Percentiles rank a stretch among this genome's conserved stretches.
Conservation (phyloP, 2,888 invertebrate species). For the Callimorpha dominula region DNA sequence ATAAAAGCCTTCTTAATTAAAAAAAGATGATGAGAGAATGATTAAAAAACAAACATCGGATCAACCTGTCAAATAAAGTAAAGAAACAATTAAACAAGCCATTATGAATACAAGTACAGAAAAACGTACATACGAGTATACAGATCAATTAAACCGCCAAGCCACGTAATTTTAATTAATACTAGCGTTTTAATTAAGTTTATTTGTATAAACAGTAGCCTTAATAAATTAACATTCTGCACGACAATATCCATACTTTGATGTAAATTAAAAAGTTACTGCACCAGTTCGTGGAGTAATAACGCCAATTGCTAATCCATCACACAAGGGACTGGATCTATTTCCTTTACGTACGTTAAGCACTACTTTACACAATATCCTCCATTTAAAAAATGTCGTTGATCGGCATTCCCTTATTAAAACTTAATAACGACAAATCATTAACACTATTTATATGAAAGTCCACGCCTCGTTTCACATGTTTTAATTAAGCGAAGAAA, state of each 20-base stretch:
- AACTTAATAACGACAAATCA: slow-evolving; percentile 52
- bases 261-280: slow-evolving; percentile 19
- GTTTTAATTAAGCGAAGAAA: slow-evolving; percentile 69
- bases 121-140: slow-evolving; percentile 28
- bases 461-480: slow-evolving; percentile 64
- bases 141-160: not conserved
- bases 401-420: slow-evolving; percentile 35
- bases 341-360: slow-evolving; percentile 14
- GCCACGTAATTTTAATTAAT: slow-evolving; percentile 9
- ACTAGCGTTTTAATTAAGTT: slow-evolving; percentile 14
- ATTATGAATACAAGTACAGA: slow-evolving; percentile 6
- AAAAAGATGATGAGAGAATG: not conserved
- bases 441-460: slow-evolving; percentile 54
- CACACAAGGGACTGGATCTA: slow-evolving; percentile 9
- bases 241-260: slow-evolving; percentile 23
- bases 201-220: slow-evolving; percentile 16
- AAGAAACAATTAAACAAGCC: not conserved
- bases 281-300: slow-evolving; percentile 14
- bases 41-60: not conserved
- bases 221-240: slow-evolving; percentile 26
- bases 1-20: not conserved
- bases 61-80: not conserved
- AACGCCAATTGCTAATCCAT: slow-evolving; percentile 15
- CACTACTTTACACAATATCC: slow-evolving; percentile 31
- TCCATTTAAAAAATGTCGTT: slow-evolving; percentile 12